Base-by-base conservation (phyloP, 2,888 invertebrate species). In the Sabellastarte sp. region DNA sequence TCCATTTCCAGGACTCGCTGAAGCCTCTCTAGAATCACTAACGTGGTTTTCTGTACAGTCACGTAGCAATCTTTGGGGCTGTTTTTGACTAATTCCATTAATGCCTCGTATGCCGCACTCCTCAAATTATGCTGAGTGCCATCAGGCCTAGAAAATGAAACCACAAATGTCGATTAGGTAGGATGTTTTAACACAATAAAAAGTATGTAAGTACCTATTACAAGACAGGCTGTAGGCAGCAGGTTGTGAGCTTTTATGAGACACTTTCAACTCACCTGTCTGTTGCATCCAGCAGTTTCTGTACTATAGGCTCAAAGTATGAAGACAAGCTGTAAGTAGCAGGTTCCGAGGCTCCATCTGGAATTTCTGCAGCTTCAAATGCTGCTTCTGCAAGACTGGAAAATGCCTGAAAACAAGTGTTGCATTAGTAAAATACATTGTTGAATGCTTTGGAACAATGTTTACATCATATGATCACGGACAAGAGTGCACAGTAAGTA, bases 21-120 rank as follows among this genome's bases (percentile, higher is more conserved):
- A 65, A 99, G 85, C 74, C 96, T 88, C 75, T 96, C 93, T 75
- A 99, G 86, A 74, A 99, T 95, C 24, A 97, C 92, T 89, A 98
- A 91, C 0, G 98, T 97, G 0, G 98, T 97, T 79, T 91, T 92
- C 86, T 98, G 95, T 50, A 99, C 98, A 58, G 93, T 92, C 1
- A 92, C 88, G 83, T 99, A 99, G 84, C 98, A 99, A 86, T 98
- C 97, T 82, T 90, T 89, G 0, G 99, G 97, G 1, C 96, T 96
- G 84, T 97, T 98, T 84, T 98, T 99, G 53, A 99, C 93, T 92
- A 99, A 92, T 86, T 98, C 98, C 98, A 99, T 99, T 0, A 99
- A 87, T 0, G 99, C 97, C 85, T 99, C 98, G 82, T 99, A 99
- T 0, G 99, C 99, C 33, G 98, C 96, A 31, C 95, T 93, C 71